Evolutionary conservation across 2,113 vertebrate genomes (phyloP).

Genomic region (Peromyscus polionotus): DNA sequence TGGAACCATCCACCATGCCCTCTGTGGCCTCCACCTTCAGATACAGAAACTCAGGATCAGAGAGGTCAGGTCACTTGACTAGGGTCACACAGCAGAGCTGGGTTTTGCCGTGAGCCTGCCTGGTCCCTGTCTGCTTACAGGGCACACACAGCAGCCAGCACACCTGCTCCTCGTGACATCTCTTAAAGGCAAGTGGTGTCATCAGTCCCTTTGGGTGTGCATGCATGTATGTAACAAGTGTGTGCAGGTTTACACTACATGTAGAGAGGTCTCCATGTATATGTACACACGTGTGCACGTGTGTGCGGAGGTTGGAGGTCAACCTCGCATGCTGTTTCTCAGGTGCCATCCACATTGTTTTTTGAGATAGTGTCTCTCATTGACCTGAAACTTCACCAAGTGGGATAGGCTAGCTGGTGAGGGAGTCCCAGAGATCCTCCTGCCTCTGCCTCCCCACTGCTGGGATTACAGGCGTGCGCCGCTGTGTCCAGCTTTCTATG

Average conservation of each 20-base stretch:
- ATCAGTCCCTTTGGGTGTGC: neutral
- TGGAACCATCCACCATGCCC: neutral
- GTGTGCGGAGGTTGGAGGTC: neutral
- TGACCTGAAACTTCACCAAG: no score
- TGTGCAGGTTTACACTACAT: neutral
- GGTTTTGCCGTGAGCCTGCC: neutral
- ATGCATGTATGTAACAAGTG: neutral
- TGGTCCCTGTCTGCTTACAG: neutral
- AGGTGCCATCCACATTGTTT: no score
- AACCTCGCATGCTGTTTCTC: neutral
- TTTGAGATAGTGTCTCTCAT: neutral
- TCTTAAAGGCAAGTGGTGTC: accelerated
- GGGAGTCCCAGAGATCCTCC: neutral
- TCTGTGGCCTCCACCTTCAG: neutral
- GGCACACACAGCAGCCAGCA: accelerated
- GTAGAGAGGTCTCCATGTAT: neutral
- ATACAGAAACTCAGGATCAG: neutral
- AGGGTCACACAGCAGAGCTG: neutral
- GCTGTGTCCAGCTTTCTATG: neutral
- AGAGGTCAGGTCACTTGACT: neutral
- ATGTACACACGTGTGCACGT: neutral
- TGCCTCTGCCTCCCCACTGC: neutral
- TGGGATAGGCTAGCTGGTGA: neutral
- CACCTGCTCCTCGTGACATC: accelerated
- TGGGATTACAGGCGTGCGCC: no score